Conservation (phyloP, 2,797 vertebrate species). For the Holocentrus rufus region DNA sequence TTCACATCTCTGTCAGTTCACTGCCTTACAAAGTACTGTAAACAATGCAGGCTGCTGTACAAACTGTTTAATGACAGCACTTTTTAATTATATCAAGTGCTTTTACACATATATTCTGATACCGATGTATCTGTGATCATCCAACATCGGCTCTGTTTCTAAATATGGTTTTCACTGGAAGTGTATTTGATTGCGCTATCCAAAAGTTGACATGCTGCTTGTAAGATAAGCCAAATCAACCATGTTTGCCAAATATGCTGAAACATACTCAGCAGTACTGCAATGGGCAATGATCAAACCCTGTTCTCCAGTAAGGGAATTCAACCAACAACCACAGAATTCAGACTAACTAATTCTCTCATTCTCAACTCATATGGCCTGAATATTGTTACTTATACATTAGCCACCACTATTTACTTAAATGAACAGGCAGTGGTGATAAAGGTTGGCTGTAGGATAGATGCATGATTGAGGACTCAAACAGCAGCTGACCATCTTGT, state of each 20-base stretch:
- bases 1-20: no score
- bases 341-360: background rate
- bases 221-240: background rate
- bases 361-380: no score
- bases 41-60: no score
- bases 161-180: background rate
- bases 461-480: background rate
- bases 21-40: no score
- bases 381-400: no score
- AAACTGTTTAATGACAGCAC: no score
- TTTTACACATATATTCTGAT: no score
- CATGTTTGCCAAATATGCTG: background rate
- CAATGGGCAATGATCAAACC: background rate
- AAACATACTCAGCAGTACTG: background rate
- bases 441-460: slow-evolving; percentile 11
- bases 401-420: background rate
- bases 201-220: background rate
- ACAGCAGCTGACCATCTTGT: slow-evolving; percentile 26
- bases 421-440: background rate
- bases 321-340: background rate
- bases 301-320: background rate
- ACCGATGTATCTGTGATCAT: no score
- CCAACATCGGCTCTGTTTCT: no score
- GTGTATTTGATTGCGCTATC: background rate
- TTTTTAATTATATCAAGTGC: no score